Evolutionary conservation across 64 coral and sea anemone genomes (phyloP), one percentile per base, ranked within the genome.

Genomic region (Anthopleura sola): DNA sequence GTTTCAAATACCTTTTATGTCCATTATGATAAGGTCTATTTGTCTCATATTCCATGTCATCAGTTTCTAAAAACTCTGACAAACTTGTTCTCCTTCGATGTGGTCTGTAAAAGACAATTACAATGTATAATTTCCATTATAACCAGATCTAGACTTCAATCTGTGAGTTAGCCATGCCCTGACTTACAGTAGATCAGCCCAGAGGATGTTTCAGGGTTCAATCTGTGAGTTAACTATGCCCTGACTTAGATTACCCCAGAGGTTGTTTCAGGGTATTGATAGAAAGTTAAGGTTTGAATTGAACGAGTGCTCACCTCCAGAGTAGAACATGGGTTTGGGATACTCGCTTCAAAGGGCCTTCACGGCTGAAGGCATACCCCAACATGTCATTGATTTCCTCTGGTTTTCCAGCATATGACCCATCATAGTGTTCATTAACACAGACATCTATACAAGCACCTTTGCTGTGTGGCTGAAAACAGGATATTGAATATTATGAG

Each of bases 401-500:
- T 5, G 81, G 80, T 78, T 92, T 94, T 0, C 97, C 97, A 21
- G 89, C 86, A 79, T 93, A 93, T 5, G 91, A 86, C 33, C 91
- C 87, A 44, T 99, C 97, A 32, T 99, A 99, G 82, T 94, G 94
- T 46, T 99, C 97, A 77, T 99, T 99, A 8, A 99, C 90, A 85
- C 97, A 95, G 0, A 99, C 97, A 84, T 99, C 97, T 86, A 99
- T 99, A 57, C 92, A 88, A 66, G 93, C 97, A 55, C 97, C 97
- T 75, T 99, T 99, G 62, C 87, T 99, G 90, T 99, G 97, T 40
- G 97, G 97, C 97, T 98, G 82, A n/a, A 48, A 23, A 82, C 71
- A 33, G 2, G 14, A 86, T 37, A 39, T 46, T 17, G 8, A 46
- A 57, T 31, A n/a, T 24, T 34, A 82, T 34, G n/a, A n/a, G n/a